Conservation (phyloP, 2,888 invertebrate species). For the Malthinus seriepunctatus region DNA sequence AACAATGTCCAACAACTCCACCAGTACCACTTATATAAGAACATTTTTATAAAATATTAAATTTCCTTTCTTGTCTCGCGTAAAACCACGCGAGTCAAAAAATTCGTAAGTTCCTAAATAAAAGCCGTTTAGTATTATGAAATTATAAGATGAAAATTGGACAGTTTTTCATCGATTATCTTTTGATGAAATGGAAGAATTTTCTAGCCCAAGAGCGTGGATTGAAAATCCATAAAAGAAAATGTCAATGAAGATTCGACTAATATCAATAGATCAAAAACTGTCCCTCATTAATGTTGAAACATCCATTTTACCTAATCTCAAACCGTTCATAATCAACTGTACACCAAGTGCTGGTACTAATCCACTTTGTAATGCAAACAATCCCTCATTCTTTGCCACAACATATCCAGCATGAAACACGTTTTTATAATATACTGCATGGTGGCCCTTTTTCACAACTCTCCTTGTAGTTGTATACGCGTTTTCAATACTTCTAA, state of each 20-base stretch:
- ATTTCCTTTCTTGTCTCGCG: constrained; percentile 57
- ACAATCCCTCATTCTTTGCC: constrained; percentile 68
- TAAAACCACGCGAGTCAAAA: constrained; percentile 45
- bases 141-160: background rate
- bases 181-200: no score
- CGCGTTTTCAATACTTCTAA: constrained; percentile 88
- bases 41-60: constrained; percentile 56
- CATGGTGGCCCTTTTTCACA: constrained; percentile 65
- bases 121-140: background rate
- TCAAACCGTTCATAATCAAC: constrained; percentile 63
- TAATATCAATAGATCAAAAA: no score
- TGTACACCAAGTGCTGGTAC: constrained; percentile 86
- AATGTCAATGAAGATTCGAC: no score
- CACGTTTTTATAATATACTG: constrained; percentile 71
- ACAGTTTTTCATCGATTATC: no score
- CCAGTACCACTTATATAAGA: constrained; percentile 59
- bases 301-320: constrained; percentile 51
- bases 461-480: constrained; percentile 74
- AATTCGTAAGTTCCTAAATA: constrained; percentile 45
- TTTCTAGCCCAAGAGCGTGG: no score
- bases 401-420: constrained; percentile 67
- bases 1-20: constrained; percentile 69
- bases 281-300: no score
- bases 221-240: no score
- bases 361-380: constrained; percentile 77